Evolutionary conservation across 1,140 invertebrate genomes (phyloP), one percentile per base, ranked within the genome.

Genomic region (Polyergus mexicanus): DNA sequence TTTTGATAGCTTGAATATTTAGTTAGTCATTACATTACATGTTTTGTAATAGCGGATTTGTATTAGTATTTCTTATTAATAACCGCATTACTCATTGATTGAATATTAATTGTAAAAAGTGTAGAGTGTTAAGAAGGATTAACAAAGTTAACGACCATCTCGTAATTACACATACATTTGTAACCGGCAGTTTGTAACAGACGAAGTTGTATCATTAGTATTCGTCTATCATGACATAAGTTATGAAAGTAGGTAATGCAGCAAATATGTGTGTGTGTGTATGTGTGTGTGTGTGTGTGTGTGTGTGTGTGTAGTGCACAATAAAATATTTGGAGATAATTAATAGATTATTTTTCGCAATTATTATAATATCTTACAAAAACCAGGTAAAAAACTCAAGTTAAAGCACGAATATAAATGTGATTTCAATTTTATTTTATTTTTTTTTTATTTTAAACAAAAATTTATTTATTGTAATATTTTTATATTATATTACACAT

Each of bases 171-270:
- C 32, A 32, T 3, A 32, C 32, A 13, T 51, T n/a, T n/a, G n/a
- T n/a, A n/a, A n/a, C n/a, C n/a, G n/a, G n/a, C 32, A 44, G 19
- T 56, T 68, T 54, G 13, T 38, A 68, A 54, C 76, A 51, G 44
- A 2, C 22, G 4, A 56, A 66, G 76, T 1, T 66, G 19, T 68
- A n/a, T 65, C 19, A 65, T 78, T 78, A 78, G 4, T 78, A 54
- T 78, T 78, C 13, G 13, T 56, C n/a, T 68, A 51, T 3, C 32
- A 4, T 13, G 35, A 44, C 5, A 32, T 51, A 11, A 16, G 38
- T 78, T 78, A 68, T 32, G 44, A 78, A 78, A 78, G 22, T 32
- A 65, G 13, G 11, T 4, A 78, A 78, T 11, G 60, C 38, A 66
- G 38, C 41, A 38, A 66, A 78, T 51, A 16, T 51, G 16, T 19